Conservation (phyloP, 2,888 invertebrate species). For the Amphiduros pacificus region DNA sequence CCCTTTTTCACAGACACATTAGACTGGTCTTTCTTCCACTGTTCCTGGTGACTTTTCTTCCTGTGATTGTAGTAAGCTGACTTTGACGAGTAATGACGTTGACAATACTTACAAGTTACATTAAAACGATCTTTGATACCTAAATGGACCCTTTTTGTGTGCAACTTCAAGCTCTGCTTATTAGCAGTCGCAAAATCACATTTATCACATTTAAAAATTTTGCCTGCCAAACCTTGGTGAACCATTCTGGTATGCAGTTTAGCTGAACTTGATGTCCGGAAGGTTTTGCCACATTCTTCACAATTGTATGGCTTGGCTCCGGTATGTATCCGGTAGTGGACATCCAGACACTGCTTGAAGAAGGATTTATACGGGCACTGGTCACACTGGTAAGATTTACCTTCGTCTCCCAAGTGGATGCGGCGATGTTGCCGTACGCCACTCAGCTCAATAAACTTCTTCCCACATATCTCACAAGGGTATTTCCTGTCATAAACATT, state of each 20-base stretch:
- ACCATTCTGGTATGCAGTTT: not conserved
- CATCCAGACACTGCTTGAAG: not conserved
- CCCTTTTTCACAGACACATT: no score
- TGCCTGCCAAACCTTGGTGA: not conserved
- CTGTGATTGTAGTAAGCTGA: not conserved
- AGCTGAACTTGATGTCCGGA: not conserved
- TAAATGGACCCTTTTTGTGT: not conserved
- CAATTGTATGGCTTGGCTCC: not conserved
- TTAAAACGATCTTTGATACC: not conserved
- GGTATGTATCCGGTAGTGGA: not conserved
- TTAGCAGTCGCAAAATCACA: not conserved
- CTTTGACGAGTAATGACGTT: not conserved
- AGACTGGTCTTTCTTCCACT: not conserved
- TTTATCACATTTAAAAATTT: not conserved
- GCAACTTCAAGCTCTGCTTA: slow-evolving; percentile 1
- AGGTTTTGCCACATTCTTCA: not conserved
- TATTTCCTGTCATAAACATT: not conserved
- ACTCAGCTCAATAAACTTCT: not conserved
- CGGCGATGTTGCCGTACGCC: not conserved
- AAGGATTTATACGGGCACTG: not conserved
- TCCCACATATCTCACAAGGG: not conserved
- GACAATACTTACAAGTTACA: not conserved
- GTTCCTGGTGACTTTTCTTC: not conserved
- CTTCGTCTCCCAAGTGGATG: not conserved
- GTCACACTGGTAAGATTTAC: slow-evolving; percentile 1